These are phyloP conservation scores for Panthera leo DNA, from an alignment of 2,113 vertebrate genomes.

Conservation along the genomic window DNA sequence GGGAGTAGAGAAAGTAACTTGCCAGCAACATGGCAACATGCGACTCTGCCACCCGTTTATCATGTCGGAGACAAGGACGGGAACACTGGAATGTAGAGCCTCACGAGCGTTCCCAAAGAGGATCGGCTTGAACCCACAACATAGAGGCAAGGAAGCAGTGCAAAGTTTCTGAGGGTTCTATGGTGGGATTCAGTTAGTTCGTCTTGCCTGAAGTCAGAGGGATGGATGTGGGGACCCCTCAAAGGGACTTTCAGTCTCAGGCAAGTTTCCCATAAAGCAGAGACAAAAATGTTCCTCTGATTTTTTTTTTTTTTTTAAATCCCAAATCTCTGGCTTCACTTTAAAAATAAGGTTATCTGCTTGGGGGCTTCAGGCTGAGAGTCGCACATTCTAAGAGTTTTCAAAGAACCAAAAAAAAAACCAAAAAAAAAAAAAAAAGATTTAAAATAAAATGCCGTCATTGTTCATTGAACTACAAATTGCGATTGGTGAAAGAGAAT, in stretches of 20 bases:
- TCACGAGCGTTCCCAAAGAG: not conserved
- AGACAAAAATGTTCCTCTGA: not conserved
- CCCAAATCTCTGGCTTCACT: not conserved
- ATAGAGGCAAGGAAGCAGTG: not conserved
- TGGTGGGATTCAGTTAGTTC: not conserved
- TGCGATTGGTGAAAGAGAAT: not conserved
- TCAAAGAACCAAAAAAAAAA: not conserved
- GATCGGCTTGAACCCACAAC: not conserved
- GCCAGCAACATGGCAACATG: not conserved
- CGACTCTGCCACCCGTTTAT: not conserved
- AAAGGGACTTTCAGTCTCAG: not conserved
- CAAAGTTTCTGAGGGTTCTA: not conserved
- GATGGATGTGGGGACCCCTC: not conserved
- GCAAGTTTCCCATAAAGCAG: not conserved
- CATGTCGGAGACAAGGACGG: not conserved
- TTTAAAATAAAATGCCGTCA: slow-evolving; percentile 33
- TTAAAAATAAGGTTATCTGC: not conserved
- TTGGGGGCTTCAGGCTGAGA: not conserved
- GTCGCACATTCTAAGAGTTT: not conserved
- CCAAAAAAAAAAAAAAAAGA: not conserved
- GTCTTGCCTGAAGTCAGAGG: not conserved
- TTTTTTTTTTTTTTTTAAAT: not conserved
- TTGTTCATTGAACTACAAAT: slow-evolving; percentile 34
- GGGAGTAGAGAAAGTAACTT: not conserved
- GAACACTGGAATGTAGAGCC: not conserved